Conservation (phyloP, 2,113 vertebrate species). For the Nanorana parkeri region DNA sequence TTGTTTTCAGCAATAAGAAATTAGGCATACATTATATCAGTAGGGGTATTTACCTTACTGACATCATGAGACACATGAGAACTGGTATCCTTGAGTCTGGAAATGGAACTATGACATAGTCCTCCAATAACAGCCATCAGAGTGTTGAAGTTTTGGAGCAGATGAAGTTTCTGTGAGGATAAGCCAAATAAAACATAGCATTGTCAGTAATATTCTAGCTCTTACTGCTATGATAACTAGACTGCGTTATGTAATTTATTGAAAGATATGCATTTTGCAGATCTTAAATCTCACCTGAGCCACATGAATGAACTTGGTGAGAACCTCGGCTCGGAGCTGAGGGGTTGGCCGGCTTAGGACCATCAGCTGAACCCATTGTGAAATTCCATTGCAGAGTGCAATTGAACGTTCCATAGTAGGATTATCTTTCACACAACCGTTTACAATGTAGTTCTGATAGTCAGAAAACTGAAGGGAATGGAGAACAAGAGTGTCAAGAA, state of each 20-base stretch:
- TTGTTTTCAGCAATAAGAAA: too few species aligned
- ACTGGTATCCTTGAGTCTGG: slow-evolving; percentile 94
- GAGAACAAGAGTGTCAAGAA: not conserved
- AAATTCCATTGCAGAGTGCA: slow-evolving; percentile 91
- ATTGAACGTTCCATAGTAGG: slow-evolving; percentile 94
- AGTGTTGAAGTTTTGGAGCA: slow-evolving; percentile 94
- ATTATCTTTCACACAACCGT: slow-evolving; percentile 92
- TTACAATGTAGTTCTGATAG: slow-evolving; percentile 92
- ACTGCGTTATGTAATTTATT: too few species aligned
- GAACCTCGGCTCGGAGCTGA: slow-evolving; percentile 92
- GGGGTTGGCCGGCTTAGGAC: slow-evolving; percentile 93
- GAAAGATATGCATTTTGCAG: not conserved
- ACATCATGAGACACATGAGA: slow-evolving; percentile 88
- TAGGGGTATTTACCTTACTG: slow-evolving; percentile 81
- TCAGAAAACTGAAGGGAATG: slow-evolving; percentile 81
- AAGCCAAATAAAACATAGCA: not conserved
- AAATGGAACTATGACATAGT: slow-evolving; percentile 94
- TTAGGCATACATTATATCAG: too few species aligned
- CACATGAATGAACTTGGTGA: slow-evolving; percentile 94
- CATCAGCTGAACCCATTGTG: slow-evolving; percentile 97
- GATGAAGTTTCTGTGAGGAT: slow-evolving; percentile 83
- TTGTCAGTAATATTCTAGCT: not conserved
- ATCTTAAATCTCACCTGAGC: slow-evolving; percentile 80
- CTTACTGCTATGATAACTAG: not conserved
- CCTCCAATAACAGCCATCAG: slow-evolving; percentile 97